Conservation (phyloP, 2,888 invertebrate genomes). For the Cyclophora albipunctata region DNA sequence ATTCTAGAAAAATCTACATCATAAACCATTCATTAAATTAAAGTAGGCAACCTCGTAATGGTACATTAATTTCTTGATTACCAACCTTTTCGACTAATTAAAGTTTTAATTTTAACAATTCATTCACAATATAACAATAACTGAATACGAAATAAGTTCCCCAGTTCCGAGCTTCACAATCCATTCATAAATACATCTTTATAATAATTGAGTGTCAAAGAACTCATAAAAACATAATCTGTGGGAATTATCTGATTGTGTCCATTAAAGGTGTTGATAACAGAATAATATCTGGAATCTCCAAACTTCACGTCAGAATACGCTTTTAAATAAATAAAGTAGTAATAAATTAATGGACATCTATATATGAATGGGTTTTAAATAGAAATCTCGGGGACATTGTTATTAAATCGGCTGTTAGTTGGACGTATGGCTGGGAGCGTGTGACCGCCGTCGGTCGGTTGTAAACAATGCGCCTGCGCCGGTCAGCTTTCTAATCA, state of each 20-base stretch:
- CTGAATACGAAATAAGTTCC: constrained; percentile 14
- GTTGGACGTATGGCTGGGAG: not conserved
- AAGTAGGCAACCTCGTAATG: not conserved
- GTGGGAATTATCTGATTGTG: constrained; percentile 19
- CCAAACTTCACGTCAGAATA: not conserved
- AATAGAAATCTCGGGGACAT: no score
- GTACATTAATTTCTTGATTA: constrained; percentile 9
- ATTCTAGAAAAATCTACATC: not conserved
- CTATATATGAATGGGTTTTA: no score
- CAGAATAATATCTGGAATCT: constrained; percentile 1
- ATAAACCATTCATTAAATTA: not conserved
- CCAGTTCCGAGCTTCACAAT: constrained; percentile 23
- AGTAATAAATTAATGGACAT: no score
- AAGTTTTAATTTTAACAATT: constrained; percentile 11
- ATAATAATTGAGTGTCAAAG: constrained; percentile 20
- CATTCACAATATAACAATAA: constrained; percentile 9
- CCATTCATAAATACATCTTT: constrained; percentile 21
- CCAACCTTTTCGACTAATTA: constrained; percentile 15
- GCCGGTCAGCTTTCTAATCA: constrained; percentile 26
- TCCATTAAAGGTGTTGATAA: constrained; percentile 12
- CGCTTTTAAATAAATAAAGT: no score
- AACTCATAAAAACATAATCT: constrained; percentile 20
- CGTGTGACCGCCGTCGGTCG: not conserved
- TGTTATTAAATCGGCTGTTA: no score
- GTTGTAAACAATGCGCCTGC: not conserved